Base-by-base conservation (phyloP, 2,797 vertebrate species). In the Phaenicophaeus curvirostris region DNA sequence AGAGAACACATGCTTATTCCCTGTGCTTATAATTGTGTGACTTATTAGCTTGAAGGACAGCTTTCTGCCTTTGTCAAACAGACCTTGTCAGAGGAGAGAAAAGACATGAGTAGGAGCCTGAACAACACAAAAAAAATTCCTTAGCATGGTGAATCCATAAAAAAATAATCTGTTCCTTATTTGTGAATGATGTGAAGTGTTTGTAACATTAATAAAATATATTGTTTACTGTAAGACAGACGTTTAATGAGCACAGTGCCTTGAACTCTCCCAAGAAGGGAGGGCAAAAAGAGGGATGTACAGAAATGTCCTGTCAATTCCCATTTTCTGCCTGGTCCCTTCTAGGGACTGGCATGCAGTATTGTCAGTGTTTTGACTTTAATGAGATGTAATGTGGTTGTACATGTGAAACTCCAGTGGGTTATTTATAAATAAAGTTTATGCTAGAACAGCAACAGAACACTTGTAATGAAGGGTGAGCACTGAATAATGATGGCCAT, bases 1-100 rank as follows among this genome's bases (percentile, higher is more conserved):
- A 9, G 66, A 78, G 72, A 58, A 58, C 79, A 92, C 79, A 84
- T 74, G 41, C n/a, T 94, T 33, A 31, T 74, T 86, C 39, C 67
- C 58, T 59, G 33, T 94, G 31, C 13, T 92, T 46, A 63, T 0
- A 0, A 35, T 69, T 91, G 33, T 73, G 42, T 94, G 55, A 94
- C 84, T 89, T 95, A 87, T 75, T 89, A 93, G 62, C 31, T 81
- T 78, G 90, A 96, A 96, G 87, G 90, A 89, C 76, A 93, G 8
- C 27, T 78, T 90, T 80, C 42, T 6, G 2, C 48, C n/a, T 61
- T 48, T 83, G 37, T 94, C 51, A 92, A 61, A 66, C 27, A 93
- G 84, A 93, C 42, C 54, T 93, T 92, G 55, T 67, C 44, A 94
- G 54, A 71, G 16, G 31, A 90, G 42, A 62, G 33, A 51, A 76